Evolutionary conservation across 2,888 invertebrate genomes (phyloP).

Genomic region (Hemaris fuciformis): DNA sequence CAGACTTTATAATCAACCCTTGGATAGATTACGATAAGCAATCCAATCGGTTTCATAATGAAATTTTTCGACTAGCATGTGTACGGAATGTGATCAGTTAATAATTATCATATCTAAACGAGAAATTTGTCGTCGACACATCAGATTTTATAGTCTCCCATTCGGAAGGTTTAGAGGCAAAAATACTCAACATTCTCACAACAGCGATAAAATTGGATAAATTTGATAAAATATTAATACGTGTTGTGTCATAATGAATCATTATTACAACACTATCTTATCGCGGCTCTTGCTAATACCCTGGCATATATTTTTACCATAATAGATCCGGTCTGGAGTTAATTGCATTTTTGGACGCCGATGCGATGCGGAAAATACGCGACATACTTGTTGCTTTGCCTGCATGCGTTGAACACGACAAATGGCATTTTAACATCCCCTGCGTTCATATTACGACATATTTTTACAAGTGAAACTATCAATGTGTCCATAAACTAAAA

Average conservation of each 20-base stretch:
- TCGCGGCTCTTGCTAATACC: slow-evolving; percentile 20
- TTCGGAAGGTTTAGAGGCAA: too few relatives aligned
- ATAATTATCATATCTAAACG: too few relatives aligned
- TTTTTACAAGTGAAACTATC: not conserved
- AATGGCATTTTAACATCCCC: not conserved
- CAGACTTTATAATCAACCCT: too few relatives aligned
- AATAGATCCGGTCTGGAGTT: not conserved
- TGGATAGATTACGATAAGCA: too few relatives aligned
- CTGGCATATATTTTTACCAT: slow-evolving; percentile 12
- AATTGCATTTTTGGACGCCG: slow-evolving; percentile 5
- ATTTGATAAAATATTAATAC: slow-evolving; percentile 20
- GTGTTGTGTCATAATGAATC: slow-evolving; percentile 21
- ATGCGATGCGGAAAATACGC: slow-evolving; percentile 13
- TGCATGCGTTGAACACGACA: not conserved
- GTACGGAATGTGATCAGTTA: too few relatives aligned
- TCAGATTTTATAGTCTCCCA: too few relatives aligned
- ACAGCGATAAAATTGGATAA: slow-evolving; percentile 15
- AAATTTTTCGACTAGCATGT: too few relatives aligned
- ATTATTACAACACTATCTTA: slow-evolving; percentile 27
- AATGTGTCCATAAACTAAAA: too few relatives aligned
- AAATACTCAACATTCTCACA: too few relatives aligned
- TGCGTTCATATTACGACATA: not conserved
- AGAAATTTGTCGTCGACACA: too few relatives aligned
- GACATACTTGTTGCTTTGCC: not conserved
- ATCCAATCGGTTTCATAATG: too few relatives aligned